A percentile compares a stretch with the other conserved stretches of the same genome.
phyloP scores from a whole-genome alignment of 2,797 vertebrate genomes.

The Chaetodon trifasciatus region DNA sequence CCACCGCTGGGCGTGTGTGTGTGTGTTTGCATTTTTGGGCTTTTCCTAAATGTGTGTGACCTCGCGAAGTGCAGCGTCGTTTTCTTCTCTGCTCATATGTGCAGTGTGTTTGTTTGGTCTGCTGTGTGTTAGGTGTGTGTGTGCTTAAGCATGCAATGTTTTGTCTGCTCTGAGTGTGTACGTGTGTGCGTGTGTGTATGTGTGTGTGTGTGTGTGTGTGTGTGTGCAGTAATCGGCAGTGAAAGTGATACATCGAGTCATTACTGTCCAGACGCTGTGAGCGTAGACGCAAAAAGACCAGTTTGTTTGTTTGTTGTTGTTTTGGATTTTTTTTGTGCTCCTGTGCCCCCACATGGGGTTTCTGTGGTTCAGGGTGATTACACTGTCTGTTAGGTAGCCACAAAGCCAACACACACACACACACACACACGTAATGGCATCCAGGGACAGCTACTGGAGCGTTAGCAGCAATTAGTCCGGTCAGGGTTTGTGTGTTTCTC shows the following conservation, averaged over 20 bases:
- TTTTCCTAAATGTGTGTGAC: constrained; percentile 9
- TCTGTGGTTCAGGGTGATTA: constrained; percentile 73
- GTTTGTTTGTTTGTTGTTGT: constrained; percentile 60
- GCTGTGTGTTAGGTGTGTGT: constrained; percentile 36
- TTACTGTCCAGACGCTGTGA: constrained; percentile 65
- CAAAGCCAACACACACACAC: constrained; percentile 66
- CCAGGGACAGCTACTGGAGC: constrained; percentile 48
- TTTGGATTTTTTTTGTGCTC: constrained; percentile 38
- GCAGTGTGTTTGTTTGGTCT: constrained; percentile 48
- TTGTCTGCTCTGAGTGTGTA: constrained; percentile 44
- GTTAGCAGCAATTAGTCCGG: constrained; percentile 57
- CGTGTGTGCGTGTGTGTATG: constrained; percentile 21
- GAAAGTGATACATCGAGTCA: constrained; percentile 68
- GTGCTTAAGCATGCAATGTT: constrained; percentile 58
- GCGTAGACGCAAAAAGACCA: constrained; percentile 28
- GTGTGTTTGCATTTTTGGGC: neutral
- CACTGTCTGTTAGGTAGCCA: constrained; percentile 78
- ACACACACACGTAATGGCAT: constrained; percentile 44
- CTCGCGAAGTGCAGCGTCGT: constrained; percentile 1
- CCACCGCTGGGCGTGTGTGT: no score
- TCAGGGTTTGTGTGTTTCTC: constrained; percentile 13
- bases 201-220: constrained; percentile 33
- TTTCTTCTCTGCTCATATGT: neutral
- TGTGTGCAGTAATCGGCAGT: constrained; percentile 62
- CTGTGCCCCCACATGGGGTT: constrained; percentile 49